A percentile compares a stretch with the other conserved stretches of the same genome.
These are phyloP conservation scores for Hystrix brachyura DNA, from an alignment of 2,113 vertebrate genomes.

Conservation along the genomic window DNA sequence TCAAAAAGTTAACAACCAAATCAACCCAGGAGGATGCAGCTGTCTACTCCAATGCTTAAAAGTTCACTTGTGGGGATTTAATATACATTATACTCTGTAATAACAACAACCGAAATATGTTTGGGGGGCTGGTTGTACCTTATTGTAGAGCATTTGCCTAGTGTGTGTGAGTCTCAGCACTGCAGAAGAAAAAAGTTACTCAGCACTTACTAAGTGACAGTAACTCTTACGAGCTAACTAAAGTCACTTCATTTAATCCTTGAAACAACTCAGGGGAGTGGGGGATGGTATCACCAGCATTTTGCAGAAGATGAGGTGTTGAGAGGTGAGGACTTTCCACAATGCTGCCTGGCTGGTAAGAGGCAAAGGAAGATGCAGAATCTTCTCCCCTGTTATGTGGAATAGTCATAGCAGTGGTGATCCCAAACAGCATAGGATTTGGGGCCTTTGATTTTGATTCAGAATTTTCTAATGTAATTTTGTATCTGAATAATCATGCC, in stretches of 20 bases:
- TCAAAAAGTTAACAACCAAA: background rate
- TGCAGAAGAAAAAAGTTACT: background rate
- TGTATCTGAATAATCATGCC: background rate
- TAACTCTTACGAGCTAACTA: background rate
- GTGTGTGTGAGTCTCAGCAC: background rate
- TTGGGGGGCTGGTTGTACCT: background rate
- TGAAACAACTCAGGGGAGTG: background rate
- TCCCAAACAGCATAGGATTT: background rate
- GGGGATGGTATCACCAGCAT: background rate
- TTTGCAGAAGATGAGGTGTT: background rate
- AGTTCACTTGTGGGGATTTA: background rate
- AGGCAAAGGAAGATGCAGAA: background rate
- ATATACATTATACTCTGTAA: background rate
- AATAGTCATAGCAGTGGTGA: background rate
- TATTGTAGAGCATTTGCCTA: background rate
- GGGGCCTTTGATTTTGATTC: background rate
- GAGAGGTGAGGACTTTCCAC: background rate
- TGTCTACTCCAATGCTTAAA: background rate
- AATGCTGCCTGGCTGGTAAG: background rate
- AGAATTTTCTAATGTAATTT: constrained; percentile 28
- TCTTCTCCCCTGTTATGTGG: background rate
- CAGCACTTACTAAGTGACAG: background rate
- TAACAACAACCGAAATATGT: background rate
- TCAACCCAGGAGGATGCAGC: background rate
- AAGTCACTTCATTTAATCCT: background rate